Conservation (phyloP, 2,113 vertebrate species). For the Albula goreensis region DNA sequence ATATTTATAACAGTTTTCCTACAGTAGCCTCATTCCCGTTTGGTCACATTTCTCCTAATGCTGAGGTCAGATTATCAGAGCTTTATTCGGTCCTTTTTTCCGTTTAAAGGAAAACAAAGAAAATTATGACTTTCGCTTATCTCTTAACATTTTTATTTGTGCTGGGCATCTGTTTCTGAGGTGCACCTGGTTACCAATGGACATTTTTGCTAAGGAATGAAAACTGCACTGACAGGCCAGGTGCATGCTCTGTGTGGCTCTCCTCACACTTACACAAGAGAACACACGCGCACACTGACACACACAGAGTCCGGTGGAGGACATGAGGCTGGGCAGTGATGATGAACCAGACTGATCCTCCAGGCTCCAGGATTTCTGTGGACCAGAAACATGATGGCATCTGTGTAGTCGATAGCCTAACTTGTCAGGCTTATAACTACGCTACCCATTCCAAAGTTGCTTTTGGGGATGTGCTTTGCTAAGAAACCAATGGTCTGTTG, state of each 20-base stretch:
- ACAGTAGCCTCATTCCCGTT: constrained; percentile 33
- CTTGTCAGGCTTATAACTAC: no score
- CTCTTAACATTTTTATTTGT: not conserved
- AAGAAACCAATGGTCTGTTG: no score
- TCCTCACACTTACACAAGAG: not conserved
- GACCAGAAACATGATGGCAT: no score
- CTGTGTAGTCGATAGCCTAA: no score
- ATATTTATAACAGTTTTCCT: constrained; percentile 52
- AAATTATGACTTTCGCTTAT: not conserved
- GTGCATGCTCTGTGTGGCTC: not conserved
- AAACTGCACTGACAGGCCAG: not conserved
- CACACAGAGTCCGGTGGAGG: not conserved
- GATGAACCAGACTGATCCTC: not conserved
- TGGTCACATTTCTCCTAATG: constrained; percentile 25
- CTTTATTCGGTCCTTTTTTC: constrained; percentile 25
- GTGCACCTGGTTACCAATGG: not conserved
- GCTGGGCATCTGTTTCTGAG: not conserved
- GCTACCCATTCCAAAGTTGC: no score
- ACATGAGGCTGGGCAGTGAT: not conserved
- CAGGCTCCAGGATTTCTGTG: not conserved
- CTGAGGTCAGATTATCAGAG: constrained; percentile 23
- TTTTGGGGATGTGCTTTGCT: no score
- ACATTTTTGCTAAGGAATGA: not conserved
- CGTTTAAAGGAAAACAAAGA: constrained; percentile 35
- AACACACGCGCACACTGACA: not conserved